Evolutionary conservation across 2,888 invertebrate species (phyloP).

Genomic region (Heteromurus nitidus): DNA sequence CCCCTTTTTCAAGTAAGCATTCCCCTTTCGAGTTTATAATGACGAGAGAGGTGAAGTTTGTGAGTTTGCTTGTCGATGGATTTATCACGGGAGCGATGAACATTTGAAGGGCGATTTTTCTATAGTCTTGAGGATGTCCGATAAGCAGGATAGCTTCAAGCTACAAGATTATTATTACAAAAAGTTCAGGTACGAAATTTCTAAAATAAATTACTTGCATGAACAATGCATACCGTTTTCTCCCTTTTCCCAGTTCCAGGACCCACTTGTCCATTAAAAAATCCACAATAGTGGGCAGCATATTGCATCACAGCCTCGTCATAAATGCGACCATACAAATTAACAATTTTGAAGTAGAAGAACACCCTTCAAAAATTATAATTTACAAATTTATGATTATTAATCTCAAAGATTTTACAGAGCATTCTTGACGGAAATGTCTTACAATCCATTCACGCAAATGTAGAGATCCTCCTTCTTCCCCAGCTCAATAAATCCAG

Average conservation of each 20-base stretch:
- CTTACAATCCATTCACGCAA: slow-evolving; percentile 39
- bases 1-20: slow-evolving; percentile 26
- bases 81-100: slow-evolving; percentile 26
- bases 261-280: slow-evolving; percentile 38
- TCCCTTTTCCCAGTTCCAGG: slow-evolving; percentile 15
- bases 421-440: background rate
- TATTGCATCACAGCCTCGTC: slow-evolving; percentile 47
- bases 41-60: slow-evolving; percentile 33
- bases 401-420: background rate
- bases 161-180: background rate
- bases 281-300: slow-evolving; percentile 24
- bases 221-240: background rate
- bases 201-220: no score
- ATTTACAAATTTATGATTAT: background rate
- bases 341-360: slow-evolving; percentile 29
- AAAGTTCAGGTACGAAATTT: background rate
- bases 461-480: slow-evolving; percentile 27
- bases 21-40: slow-evolving; percentile 40
- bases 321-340: slow-evolving; percentile 4
- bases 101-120: slow-evolving; percentile 38
- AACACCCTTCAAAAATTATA: slow-evolving; percentile 32
- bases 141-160: slow-evolving; percentile 22
- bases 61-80: background rate
- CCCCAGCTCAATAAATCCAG: slow-evolving; percentile 13
- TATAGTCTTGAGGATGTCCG: slow-evolving; percentile 27